A percentile compares a stretch with the other conserved stretches of the same genome.
Conservation (phyloP, 2,113 vertebrate genomes). For the Maccullochella peelii region DNA sequence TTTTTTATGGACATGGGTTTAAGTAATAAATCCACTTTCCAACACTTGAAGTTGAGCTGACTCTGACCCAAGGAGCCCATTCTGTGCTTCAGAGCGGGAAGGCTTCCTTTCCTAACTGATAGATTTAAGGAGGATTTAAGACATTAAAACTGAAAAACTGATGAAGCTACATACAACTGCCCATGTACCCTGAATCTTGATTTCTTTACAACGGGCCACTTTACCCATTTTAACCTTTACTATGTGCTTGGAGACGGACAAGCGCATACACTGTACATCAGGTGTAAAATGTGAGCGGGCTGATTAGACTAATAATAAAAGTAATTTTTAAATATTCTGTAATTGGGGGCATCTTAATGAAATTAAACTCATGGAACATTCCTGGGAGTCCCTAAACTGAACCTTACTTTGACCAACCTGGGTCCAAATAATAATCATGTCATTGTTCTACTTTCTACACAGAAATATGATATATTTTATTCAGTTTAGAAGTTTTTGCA, state of each 20-base stretch:
- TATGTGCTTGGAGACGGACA: background rate
- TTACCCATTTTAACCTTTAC: background rate
- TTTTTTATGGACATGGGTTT: constrained; percentile 52
- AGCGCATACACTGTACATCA: background rate
- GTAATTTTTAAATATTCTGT: too few relatives aligned
- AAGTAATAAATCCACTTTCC: constrained; percentile 48
- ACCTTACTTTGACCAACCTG: too few relatives aligned
- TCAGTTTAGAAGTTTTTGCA: too few relatives aligned
- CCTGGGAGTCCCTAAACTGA: too few relatives aligned
- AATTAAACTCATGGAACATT: too few relatives aligned
- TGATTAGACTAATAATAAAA: too few relatives aligned
- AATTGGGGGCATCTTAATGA: too few relatives aligned
- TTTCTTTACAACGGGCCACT: background rate
- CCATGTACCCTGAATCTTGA: background rate
- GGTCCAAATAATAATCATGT: too few relatives aligned
- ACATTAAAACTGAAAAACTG: constrained; percentile 16
- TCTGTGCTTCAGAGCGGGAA: constrained; percentile 12
- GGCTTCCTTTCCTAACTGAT: constrained; percentile 4
- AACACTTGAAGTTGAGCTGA: constrained; percentile 14
- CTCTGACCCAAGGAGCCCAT: background rate
- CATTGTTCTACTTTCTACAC: too few relatives aligned
- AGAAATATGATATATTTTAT: too few relatives aligned
- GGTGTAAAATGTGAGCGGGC: background rate
- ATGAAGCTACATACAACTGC: background rate
- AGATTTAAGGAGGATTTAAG: constrained; percentile 25